Evolutionary conservation across 2,888 invertebrate species (phyloP), one percentile per base, ranked within the genome.

Genomic region (Eupithecia vulgata): DNA sequence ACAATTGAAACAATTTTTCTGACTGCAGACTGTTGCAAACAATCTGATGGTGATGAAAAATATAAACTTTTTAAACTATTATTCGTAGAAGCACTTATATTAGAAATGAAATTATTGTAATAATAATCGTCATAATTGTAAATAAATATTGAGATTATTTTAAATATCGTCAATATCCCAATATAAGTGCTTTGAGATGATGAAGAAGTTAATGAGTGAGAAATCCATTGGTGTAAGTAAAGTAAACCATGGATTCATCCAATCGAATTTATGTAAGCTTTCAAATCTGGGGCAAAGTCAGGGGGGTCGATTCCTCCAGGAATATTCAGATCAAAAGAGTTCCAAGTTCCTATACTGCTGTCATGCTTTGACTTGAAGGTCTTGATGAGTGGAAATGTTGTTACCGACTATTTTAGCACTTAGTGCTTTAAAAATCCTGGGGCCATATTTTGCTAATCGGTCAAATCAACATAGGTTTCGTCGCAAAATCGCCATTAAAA

Each of bases 191-290:
- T 48, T n/a, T 8, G n/a, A 48, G 10, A 52, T 52, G 10, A 52
- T 48, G 8, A n/a, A 21, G 8, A 21, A 10, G 21, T 10, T 52
- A 52, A 52, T 52, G 17, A 52, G 48, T 52, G 10, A 52, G 4
- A 30, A 30, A 30, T 48, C 52, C 21, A 21, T 25, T 57, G 57
- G 57, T 57, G 21, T 48, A n/a, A 37, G 37, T 40, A 13, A 45
- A 57, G 48, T 25, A 25, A 25, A 61, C 17, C 2, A 34, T 61
- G 61, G 61, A 61, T 34, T 34, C 30, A 30, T 30, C 8, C 61
- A 34, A 61, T 61, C 61, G 61, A 61, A 61, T 61, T 61, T 61
- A 61, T 61, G 34, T 34, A 34, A 17, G 61, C 61, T 61, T 61
- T 57, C 25, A 5, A 61, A 61, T 17, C 30, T 6, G 7, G 17